These are phyloP conservation scores for Karalla daura DNA, from an alignment of 2,797 vertebrate species.

Conservation along the genomic window DNA sequence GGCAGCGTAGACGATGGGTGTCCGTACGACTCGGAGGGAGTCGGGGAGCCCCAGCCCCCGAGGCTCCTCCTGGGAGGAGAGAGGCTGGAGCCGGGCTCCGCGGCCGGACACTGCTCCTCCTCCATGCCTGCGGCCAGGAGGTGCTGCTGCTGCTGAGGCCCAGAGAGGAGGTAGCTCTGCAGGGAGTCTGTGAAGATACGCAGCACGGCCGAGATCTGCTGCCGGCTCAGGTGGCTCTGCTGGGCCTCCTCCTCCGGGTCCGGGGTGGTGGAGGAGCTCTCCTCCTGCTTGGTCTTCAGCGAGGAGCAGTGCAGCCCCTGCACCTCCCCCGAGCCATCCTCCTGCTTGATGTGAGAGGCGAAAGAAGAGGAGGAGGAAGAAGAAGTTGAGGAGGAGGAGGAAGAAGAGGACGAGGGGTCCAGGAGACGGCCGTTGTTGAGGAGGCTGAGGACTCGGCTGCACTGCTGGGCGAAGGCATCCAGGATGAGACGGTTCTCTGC, in stretches of 20 bases:
- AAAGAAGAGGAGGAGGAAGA: constrained; percentile 62
- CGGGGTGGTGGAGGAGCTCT: constrained; percentile 81
- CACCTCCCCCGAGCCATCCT: constrained; percentile 72
- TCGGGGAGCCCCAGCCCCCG: constrained; percentile 95
- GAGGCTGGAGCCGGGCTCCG: constrained; percentile 82
- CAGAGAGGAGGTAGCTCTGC: constrained; percentile 94
- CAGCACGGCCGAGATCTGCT: constrained; percentile 95
- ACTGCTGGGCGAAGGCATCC: constrained; percentile 98
- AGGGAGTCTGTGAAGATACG: constrained; percentile 98
- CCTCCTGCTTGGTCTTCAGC: constrained; percentile 85
- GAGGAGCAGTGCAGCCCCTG: constrained; percentile 81
- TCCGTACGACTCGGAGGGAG: constrained; percentile 95
- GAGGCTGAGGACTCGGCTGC: constrained; percentile 96
- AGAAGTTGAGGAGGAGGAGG: constrained; percentile 61
- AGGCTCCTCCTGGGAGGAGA: constrained; percentile 89
- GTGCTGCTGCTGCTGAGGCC: constrained; percentile 77
- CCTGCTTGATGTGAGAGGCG: constrained; percentile 92
- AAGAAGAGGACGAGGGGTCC: constrained; percentile 83
- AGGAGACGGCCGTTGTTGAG: constrained; percentile 96
- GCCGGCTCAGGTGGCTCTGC: constrained; percentile 89
- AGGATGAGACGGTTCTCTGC: constrained; percentile 96
- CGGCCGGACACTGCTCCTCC: constrained; percentile 80
- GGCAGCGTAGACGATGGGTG: constrained; percentile 97
- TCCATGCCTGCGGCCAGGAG: constrained; percentile 76
- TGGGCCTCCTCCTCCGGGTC: constrained; percentile 88